Percentiles rank a stretch among this genome's conserved stretches.
Conservation (phyloP, 2,888 invertebrate species). For the Pollenia angustigena region DNA sequence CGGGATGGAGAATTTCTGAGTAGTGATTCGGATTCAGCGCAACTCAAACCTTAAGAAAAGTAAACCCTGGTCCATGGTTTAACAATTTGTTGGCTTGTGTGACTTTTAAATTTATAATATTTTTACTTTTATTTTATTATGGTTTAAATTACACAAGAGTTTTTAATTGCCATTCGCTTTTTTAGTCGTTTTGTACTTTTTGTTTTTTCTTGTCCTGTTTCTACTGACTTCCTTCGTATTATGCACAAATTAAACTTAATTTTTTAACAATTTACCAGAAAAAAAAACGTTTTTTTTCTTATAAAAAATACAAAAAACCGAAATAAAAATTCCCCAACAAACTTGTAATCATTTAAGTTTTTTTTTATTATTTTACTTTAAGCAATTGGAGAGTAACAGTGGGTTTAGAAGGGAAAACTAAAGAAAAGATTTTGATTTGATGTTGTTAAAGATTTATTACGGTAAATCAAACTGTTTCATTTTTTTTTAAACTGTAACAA, state of each 20-base stretch:
- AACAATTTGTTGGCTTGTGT: neutral
- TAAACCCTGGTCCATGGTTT: neutral
- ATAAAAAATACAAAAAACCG: neutral
- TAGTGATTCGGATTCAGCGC: no score
- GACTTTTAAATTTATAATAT: neutral
- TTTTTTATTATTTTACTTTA: neutral
- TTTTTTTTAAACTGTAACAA: no score
- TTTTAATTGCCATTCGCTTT: constrained; percentile 46
- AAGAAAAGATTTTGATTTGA: no score
- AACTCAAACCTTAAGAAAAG: no score
- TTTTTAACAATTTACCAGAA: constrained; percentile 55
- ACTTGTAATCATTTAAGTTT: constrained; percentile 9
- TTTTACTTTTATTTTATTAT: constrained; percentile 20
- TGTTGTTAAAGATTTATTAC: no score
- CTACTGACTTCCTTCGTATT: neutral
- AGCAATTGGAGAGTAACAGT: neutral
- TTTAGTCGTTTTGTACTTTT: neutral
- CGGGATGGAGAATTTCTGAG: no score
- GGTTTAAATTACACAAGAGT: constrained; percentile 32
- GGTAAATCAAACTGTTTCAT: no score
- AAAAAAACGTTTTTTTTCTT: neutral
- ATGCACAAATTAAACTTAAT: constrained; percentile 48
- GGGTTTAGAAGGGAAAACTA: no score
- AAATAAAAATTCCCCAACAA: constrained; percentile 27
- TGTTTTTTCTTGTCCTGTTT: neutral